Evolutionary conservation across 1,140 invertebrate species (phyloP).

Genomic region (Teleogryllus occipitalis): DNA sequence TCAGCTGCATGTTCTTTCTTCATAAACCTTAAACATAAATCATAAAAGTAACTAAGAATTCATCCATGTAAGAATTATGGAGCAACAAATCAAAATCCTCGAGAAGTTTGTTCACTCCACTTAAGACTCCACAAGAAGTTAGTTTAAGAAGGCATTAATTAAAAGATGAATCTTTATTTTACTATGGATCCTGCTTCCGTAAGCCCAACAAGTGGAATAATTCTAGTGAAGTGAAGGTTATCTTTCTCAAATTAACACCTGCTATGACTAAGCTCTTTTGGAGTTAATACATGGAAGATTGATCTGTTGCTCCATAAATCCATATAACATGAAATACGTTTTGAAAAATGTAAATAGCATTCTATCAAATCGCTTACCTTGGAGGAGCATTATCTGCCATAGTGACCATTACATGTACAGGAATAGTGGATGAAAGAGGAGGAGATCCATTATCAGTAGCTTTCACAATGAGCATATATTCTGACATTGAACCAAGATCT

Average conservation of each 20-base stretch:
- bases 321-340: not conserved
- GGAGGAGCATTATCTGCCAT: slow-evolving; percentile 86
- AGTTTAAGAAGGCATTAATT: too few relatives aligned
- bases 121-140: too few relatives aligned
- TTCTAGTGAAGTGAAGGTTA: too few relatives aligned
- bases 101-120: too few relatives aligned
- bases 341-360: not conserved
- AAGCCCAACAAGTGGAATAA: too few relatives aligned
- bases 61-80: not conserved
- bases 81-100: not conserved
- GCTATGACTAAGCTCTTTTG: too few relatives aligned
- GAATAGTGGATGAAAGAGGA: slow-evolving; percentile 62
- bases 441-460: slow-evolving; percentile 73
- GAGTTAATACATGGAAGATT: not conserved
- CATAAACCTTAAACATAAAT: slow-evolving; percentile 43
- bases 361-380: slow-evolving; percentile 34
- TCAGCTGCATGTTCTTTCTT: slow-evolving; percentile 59
- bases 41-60: not conserved
- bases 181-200: too few relatives aligned
- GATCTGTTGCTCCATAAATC: not conserved
- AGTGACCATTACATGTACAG: slow-evolving; percentile 76
- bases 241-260: too few relatives aligned
- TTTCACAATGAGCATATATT: slow-evolving; percentile 75
- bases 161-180: too few relatives aligned
- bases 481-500: slow-evolving; percentile 54